phyloP scores from a whole-genome alignment of 2,888 invertebrate genomes.

The Coelinius sp. region DNA sequence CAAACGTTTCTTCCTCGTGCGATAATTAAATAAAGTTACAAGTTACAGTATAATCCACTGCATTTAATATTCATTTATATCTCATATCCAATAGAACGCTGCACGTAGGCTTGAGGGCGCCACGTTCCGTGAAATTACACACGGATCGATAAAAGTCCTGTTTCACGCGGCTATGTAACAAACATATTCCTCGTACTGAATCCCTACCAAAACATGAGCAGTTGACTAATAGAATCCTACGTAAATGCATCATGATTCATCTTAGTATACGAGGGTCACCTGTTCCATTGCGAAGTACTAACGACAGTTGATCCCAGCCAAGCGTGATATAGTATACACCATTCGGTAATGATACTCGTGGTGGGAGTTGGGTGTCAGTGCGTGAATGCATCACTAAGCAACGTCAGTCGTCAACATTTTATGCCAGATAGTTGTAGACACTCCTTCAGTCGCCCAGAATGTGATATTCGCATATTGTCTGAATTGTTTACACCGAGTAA shows the following conservation, averaged over 20 bases:
- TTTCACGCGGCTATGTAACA: neutral
- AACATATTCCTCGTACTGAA: neutral
- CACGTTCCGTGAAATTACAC: neutral
- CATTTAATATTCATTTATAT: too few relatives aligned
- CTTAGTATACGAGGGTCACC: neutral
- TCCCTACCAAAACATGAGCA: neutral
- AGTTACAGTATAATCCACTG: too few relatives aligned
- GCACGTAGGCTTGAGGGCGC: conserved; percentile 1
- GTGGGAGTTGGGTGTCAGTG: neutral
- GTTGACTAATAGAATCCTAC: neutral
- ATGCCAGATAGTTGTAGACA: neutral
- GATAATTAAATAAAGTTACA: too few relatives aligned
- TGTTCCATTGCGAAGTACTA: neutral
- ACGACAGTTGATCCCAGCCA: neutral
- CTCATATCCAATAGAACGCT: too few relatives aligned
- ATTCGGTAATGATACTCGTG: neutral
- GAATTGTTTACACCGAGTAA: too few relatives aligned
- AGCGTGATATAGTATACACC: neutral
- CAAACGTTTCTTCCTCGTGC: too few relatives aligned
- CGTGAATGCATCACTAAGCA: neutral
- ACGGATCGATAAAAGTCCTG: neutral
- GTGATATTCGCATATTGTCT: too few relatives aligned
- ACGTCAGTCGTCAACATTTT: neutral
- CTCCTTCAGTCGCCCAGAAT: too few relatives aligned
- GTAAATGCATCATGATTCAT: neutral